Conservation (phyloP, 2,888 invertebrate genomes). For the Phortica magna region DNA sequence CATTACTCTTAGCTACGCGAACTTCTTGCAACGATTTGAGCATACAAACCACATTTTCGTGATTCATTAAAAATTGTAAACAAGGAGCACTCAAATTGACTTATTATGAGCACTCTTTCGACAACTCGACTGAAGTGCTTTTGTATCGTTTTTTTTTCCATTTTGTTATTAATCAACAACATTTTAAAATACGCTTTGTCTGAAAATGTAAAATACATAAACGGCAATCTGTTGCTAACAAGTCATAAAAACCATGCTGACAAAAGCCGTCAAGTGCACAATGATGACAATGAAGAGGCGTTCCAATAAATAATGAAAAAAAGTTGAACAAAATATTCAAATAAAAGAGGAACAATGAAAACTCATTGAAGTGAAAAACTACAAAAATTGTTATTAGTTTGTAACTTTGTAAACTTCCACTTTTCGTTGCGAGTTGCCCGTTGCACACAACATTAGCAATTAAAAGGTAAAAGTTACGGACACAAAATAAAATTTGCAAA, state of each 20-base stretch:
- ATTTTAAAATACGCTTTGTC: no score
- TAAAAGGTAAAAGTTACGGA: conserved; percentile 30
- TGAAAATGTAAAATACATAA: no score
- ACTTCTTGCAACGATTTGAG: no score
- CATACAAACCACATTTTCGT: no score
- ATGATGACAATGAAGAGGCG: neutral
- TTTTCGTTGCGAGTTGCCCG: neutral
- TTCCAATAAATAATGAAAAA: neutral
- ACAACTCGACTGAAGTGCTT: no score
- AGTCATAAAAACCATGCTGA: neutral
- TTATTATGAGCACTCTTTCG: no score
- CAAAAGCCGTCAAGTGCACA: conserved; percentile 5
- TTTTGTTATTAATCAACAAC: no score
- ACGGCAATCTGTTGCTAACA: neutral
- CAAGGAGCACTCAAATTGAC: no score
- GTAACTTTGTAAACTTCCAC: conserved; percentile 14
- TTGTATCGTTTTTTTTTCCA: no score
- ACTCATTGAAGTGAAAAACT: conserved; percentile 3
- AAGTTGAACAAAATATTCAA: neutral
- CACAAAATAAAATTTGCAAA: conserved; percentile 20
- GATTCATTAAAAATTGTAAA: no score
- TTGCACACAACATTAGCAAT: neutral
- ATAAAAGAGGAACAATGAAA: neutral
- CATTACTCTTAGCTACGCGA: no score
- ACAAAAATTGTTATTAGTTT: conserved; percentile 19